These are phyloP conservation scores for Plebejus argus DNA, from an alignment of 2,888 invertebrate genomes.

Conservation along the genomic window DNA sequence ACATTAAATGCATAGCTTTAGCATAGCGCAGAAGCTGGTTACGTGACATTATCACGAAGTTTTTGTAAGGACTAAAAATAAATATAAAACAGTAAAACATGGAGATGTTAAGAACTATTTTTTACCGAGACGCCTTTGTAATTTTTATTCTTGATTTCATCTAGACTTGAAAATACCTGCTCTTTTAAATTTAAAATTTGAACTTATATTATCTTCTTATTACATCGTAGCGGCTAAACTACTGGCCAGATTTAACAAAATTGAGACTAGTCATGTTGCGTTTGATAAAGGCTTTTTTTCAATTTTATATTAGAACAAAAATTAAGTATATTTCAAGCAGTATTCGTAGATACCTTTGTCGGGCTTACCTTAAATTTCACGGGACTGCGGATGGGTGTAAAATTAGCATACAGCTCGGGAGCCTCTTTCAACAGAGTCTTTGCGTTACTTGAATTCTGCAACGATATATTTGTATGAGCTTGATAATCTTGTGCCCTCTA, in stretches of 20 bases:
- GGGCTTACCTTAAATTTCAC: conserved; percentile 59
- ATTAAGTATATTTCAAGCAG: background rate
- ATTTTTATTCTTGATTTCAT: background rate
- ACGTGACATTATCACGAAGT: conserved; percentile 13
- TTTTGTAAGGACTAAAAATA: background rate
- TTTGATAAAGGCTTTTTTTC: too few species aligned
- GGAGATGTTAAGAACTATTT: background rate
- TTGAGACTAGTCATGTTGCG: too few species aligned
- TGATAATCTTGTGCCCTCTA: background rate
- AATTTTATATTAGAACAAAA: background rate
- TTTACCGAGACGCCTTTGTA: background rate
- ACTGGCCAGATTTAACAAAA: too few species aligned
- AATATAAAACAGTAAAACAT: background rate
- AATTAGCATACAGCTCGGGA: conserved; percentile 52
- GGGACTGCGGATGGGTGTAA: conserved; percentile 52
- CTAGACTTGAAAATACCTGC: background rate
- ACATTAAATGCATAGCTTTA: conserved; percentile 51
- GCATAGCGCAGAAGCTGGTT: conserved; percentile 45
- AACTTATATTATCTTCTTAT: too few species aligned
- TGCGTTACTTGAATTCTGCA: conserved; percentile 61
- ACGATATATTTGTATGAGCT: conserved; percentile 40
- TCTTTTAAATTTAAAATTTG: background rate
- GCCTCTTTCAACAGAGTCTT: conserved; percentile 65
- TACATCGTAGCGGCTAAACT: too few species aligned
- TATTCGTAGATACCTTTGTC: background rate